Conservation (phyloP, 2,797 vertebrate species). For the Danio kyathit region DNA sequence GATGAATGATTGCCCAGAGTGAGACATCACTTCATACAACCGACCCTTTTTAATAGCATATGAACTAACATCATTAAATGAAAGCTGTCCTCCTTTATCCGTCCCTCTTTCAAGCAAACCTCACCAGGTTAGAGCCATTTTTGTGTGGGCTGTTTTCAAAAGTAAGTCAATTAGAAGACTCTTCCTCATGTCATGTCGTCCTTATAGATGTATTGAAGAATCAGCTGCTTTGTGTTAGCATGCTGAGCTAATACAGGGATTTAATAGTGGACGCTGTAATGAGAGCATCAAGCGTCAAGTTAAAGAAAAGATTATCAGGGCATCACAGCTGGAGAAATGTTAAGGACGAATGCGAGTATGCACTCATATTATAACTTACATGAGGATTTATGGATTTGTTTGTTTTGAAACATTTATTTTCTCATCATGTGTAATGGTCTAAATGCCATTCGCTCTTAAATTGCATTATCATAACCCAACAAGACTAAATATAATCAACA, state of each 20-base stretch:
- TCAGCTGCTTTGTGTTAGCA: conserved; percentile 9
- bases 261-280: conserved; percentile 11
- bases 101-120: conserved; percentile 7
- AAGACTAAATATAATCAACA: conserved; percentile 82
- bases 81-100: not conserved
- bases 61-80: conserved; percentile 25
- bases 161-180: conserved; percentile 28
- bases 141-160: conserved; percentile 39
- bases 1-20: conserved; percentile 2
- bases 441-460: conserved; percentile 84
- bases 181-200: not conserved
- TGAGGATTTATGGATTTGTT: conserved; percentile 62
- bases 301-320: conserved; percentile 26
- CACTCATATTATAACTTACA: conserved; percentile 66
- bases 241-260: conserved; percentile 11
- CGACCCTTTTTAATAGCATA: conserved; percentile 5
- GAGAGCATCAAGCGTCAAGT: not conserved
- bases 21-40: conserved; percentile 22
- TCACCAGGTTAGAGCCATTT: not conserved
- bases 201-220: conserved; percentile 17
- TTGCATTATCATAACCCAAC: conserved; percentile 83
- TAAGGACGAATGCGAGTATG: conserved; percentile 43
- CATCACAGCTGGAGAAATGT: conserved; percentile 2
- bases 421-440: conserved; percentile 68
- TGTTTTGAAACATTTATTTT: conserved; percentile 62